Evolutionary conservation across 2,797 vertebrate species (phyloP).

Genomic region (Xyrichtys novacula): DNA sequence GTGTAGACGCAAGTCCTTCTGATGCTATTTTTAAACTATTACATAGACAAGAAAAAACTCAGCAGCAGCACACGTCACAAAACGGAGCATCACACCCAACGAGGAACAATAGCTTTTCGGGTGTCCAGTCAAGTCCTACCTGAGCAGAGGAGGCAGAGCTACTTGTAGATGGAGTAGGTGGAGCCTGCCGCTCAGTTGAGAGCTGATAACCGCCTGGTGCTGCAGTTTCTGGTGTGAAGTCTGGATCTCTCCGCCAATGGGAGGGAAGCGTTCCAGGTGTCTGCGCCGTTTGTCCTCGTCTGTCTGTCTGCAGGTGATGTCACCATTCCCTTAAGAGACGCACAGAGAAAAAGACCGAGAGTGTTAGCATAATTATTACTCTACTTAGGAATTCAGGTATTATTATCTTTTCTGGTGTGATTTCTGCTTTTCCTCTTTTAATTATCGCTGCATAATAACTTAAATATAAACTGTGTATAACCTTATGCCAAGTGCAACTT

Average conservation of each 20-base stretch:
- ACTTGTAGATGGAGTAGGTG: conserved; percentile 47
- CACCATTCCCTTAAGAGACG: conserved; percentile 68
- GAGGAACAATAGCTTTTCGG: too few relatives aligned
- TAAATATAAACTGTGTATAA: conserved; percentile 25
- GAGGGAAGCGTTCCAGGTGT: conserved; percentile 50
- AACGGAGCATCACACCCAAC: background rate
- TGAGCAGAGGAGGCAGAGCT: conserved; percentile 65
- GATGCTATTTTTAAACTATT: background rate
- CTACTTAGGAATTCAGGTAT: background rate
- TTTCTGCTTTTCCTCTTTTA: conserved; percentile 26
- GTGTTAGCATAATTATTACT: background rate
- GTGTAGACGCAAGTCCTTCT: background rate
- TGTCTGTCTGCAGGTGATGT: conserved; percentile 58
- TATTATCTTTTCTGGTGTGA: background rate
- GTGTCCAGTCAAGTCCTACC: conserved; percentile 62
- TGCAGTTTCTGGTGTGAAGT: conserved; percentile 44
- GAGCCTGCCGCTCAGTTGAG: conserved; percentile 64
- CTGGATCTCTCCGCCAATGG: conserved; percentile 55
- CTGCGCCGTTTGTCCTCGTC: conserved; percentile 58
- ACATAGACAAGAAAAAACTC: background rate
- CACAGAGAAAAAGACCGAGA: conserved; percentile 4
- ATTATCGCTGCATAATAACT: conserved; percentile 37
- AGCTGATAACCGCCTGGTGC: conserved; percentile 47
- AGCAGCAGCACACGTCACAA: background rate
- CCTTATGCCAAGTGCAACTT: conserved; percentile 35